Conservation (phyloP, 1,140 invertebrate species). For the Drosophila nebulosa region DNA sequence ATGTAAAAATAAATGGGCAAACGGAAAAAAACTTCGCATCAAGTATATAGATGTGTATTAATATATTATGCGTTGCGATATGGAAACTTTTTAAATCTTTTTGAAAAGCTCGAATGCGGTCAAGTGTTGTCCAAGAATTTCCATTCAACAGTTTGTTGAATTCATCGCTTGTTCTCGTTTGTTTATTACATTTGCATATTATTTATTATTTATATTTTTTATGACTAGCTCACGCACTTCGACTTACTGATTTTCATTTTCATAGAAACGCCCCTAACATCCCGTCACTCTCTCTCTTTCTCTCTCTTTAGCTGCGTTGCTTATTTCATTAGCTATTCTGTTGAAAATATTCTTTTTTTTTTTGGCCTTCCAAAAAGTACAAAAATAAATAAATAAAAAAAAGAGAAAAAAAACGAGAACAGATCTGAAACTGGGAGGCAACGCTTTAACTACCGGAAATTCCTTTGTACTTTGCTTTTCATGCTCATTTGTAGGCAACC, state of each 20-base stretch:
- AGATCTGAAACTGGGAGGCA: conserved; percentile 50
- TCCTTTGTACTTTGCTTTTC: conserved; percentile 69
- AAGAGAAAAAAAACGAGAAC: conserved; percentile 15
- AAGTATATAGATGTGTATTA: conserved; percentile 8
- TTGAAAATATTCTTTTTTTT: conserved; percentile 47
- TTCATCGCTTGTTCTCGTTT: conserved; percentile 43
- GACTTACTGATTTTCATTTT: conserved; percentile 28
- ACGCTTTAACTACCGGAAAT: conserved; percentile 78
- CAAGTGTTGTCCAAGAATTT: conserved; percentile 61
- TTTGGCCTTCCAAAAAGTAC: conserved; percentile 24
- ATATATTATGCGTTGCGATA: neutral
- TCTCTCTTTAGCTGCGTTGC: conserved; percentile 37
- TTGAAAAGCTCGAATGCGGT: conserved; percentile 46
- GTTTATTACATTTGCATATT: conserved; percentile 79
- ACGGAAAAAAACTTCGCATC: conserved; percentile 8
- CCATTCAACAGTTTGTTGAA: conserved; percentile 37
- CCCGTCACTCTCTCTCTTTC: neutral
- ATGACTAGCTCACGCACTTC: conserved; percentile 41
- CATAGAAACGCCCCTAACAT: neutral
- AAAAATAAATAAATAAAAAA: neutral
- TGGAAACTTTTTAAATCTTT: conserved; percentile 3
- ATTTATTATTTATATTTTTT: conserved; percentile 77
- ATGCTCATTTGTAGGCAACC: neutral
- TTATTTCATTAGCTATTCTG: conserved; percentile 78
- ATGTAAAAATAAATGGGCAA: conserved; percentile 17